Evolutionary conservation across 2,113 vertebrate species (phyloP).

Genomic region (Melanotaenia duboulayi): DNA sequence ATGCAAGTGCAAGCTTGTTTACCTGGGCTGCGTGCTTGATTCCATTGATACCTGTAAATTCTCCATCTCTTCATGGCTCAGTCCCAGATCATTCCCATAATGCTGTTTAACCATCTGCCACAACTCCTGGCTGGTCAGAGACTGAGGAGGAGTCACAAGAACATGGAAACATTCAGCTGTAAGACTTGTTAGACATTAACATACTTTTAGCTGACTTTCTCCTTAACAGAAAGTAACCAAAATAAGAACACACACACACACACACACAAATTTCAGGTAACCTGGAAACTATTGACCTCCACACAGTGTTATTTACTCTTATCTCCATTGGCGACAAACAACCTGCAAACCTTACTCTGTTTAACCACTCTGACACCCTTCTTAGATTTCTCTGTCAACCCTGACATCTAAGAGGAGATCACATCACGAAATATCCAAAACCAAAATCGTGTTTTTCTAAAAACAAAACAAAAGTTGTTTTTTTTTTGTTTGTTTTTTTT

Average conservation of each 20-base stretch:
- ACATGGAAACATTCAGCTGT: not conserved
- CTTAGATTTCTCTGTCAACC: slow-evolving; percentile 6
- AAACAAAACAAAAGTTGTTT: too few relatives aligned
- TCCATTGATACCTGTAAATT: slow-evolving; percentile 83
- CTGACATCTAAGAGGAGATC: not conserved
- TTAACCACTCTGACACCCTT: not conserved
- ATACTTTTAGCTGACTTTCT: not conserved
- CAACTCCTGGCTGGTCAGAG: slow-evolving; percentile 86
- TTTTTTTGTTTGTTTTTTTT: too few relatives aligned
- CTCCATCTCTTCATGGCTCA: slow-evolving; percentile 94
- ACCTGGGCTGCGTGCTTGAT: slow-evolving; percentile 85
- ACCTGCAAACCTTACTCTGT: slow-evolving; percentile 3
- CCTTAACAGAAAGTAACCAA: not conserved
- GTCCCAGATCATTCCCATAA: slow-evolving; percentile 92
- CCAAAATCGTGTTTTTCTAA: too few relatives aligned
- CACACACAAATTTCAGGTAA: slow-evolving; percentile 1
- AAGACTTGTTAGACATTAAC: slow-evolving; percentile 1
- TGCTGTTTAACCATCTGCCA: slow-evolving; percentile 93
- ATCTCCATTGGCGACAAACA: slow-evolving; percentile 26
- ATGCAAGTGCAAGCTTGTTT: slow-evolving; percentile 20
- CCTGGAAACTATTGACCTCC: slow-evolving; percentile 12
- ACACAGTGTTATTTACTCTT: slow-evolving; percentile 6
- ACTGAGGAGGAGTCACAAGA: slow-evolving; percentile 74
- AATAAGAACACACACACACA: not conserved
- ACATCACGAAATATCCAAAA: not conserved